phyloP scores from a whole-genome alignment of 2,888 invertebrate genomes.

The Neoscelio sp. region DNA sequence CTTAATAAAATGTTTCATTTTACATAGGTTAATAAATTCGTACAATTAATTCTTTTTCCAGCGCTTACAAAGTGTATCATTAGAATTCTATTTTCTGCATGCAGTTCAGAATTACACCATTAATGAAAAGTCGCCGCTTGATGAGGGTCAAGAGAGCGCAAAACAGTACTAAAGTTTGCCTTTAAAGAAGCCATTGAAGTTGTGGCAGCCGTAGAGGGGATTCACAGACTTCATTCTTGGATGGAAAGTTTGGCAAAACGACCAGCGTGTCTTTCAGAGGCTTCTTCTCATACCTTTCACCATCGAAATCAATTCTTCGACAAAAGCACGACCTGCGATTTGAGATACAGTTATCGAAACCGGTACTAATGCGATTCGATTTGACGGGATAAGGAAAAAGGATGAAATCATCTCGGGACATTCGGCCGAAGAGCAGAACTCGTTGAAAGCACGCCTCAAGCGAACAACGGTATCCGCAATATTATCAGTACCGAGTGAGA shows the following conservation, averaged over 20 bases:
- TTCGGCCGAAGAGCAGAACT: constrained; percentile 52
- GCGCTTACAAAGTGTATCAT: neutral
- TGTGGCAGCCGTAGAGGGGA: constrained; percentile 31
- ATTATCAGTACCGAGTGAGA: constrained; percentile 61
- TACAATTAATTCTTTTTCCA: neutral
- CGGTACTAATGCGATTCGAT: constrained; percentile 59
- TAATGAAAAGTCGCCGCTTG: constrained; percentile 22
- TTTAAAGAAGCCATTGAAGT: constrained; percentile 50
- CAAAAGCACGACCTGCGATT: constrained; percentile 57
- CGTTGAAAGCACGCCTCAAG: constrained; percentile 52
- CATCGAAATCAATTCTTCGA: constrained; percentile 51
- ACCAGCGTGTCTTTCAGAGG: constrained; percentile 23
- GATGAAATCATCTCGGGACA: constrained; percentile 42
- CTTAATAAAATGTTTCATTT: no score
- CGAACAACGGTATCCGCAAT: constrained; percentile 64
- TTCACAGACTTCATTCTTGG: constrained; percentile 37
- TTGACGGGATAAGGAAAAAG: constrained; percentile 54
- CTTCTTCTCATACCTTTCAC: constrained; percentile 49
- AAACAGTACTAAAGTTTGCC: constrained; percentile 34
- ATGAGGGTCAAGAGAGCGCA: constrained; percentile 33
- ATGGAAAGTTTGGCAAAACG: constrained; percentile 52
- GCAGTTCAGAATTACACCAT: constrained; percentile 13
- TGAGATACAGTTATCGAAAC: constrained; percentile 58
- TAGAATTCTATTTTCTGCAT: neutral
- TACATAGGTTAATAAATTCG: no score